Percentiles rank a stretch among this genome's conserved stretches.
Conservation (phyloP, 2,888 invertebrate species). For the Leucophenga maculata region DNA sequence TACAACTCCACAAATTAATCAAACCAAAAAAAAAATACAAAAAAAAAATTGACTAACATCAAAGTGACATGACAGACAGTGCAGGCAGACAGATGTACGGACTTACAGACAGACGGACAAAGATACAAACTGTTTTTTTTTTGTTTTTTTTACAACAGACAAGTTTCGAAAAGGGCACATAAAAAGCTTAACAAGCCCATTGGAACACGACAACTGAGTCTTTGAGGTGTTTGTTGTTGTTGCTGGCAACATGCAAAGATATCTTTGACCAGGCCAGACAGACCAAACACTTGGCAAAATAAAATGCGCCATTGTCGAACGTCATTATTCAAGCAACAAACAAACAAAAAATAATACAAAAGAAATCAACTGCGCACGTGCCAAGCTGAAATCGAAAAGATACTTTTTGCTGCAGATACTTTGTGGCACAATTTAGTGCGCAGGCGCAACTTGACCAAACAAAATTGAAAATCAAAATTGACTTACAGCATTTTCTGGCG, state of each 20-base stretch:
- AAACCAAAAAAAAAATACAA: neutral
- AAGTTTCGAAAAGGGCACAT: conserved; percentile 2
- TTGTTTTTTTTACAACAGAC: neutral
- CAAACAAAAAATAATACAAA: neutral
- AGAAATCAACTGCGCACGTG: conserved; percentile 9
- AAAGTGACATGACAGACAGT: neutral
- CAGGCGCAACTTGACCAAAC: conserved; percentile 4
- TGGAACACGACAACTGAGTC: neutral
- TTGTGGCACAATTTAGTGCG: neutral
- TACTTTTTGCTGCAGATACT: neutral
- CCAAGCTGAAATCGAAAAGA: neutral
- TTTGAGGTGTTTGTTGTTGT: too few species aligned
- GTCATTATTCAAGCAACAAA: conserved; percentile 7
- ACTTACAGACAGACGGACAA: conserved; percentile 44
- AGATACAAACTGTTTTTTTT: conserved; percentile 32
- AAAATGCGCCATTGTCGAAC: neutral
- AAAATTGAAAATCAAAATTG: neutral
- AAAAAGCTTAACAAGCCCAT: conserved; percentile 1
- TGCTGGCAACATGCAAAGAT: neutral
- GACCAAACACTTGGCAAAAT: neutral
- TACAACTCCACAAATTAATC: neutral
- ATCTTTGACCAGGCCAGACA: conserved; percentile 1
- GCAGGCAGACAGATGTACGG: conserved; percentile 5
- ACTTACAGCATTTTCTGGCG: neutral
- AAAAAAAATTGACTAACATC: neutral